Evolutionary conservation across 2,113 vertebrate genomes (phyloP), one percentile per base, ranked within the genome.

Genomic region (Cryptomyrus ogoouensis): DNA sequence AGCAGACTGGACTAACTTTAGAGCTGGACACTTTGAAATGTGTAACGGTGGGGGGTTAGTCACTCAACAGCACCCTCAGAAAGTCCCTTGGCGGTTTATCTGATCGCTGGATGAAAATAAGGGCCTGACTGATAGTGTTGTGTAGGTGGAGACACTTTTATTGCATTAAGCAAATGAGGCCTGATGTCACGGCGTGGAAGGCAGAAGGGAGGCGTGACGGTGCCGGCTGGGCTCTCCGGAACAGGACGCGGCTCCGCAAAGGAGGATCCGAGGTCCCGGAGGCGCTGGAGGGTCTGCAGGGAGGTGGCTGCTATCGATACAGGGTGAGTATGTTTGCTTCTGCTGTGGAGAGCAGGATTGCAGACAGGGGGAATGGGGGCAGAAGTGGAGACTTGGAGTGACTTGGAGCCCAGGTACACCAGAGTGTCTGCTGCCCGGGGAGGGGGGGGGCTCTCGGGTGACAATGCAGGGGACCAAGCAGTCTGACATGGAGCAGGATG

Each of bases 111-210:
- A 84, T 83, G 89, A 31, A 84, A 89, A 83, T 83, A 52, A 42
- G 7, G 50, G 35, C 77, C 49, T 5, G 7, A 39, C 24, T n/a
- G 46, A 87, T 42, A 89, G 89, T 70, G 91, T 50, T 44, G n/a
- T 90, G 27, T 19, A 56, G 86, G 42, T 89, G 91, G 90, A 85
- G 83, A 90, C 85, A 0, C 44, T 88, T 35, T 94, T 94, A 95
- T 95, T 94, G 92, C 94, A 91, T 96, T 95, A 96, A 92, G 93
- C 92, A 94, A 94, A 95, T 96, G 74, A 94, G 92, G 93, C 91
- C 39, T 94, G 93, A 94, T 91, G 89, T 95, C 94, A 94, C 46
- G 89, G 88, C 91, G 91, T 91, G 92, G 91, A n/a, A 53, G 50
- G 46, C 62, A n/a, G 89, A 47, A 62, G 35, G 7, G 52, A 39